Evolutionary conservation across 2,888 invertebrate genomes (phyloP), one percentile per base, ranked within the genome.

Genomic region (Parnassius smintheus): DNA sequence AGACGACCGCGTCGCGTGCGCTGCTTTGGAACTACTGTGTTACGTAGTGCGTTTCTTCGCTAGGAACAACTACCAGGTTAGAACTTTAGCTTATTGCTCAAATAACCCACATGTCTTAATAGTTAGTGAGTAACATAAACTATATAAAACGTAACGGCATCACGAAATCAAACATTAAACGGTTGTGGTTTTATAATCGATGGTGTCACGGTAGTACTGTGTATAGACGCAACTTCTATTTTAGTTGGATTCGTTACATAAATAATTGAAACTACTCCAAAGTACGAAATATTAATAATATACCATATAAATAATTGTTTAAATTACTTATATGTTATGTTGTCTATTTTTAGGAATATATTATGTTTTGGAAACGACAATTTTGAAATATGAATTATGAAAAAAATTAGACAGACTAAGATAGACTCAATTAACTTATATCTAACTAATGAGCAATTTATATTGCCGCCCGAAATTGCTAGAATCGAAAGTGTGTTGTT

Each of bases 51-150:
- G 85, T 64, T 85, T 84, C 70, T 90, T 82, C 69, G 80, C 78
- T 1, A 84, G 75, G 68, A 83, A 87, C 56, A 82, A 83, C 51
- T 90, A 83, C 66, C 78, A 85, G 76, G 90, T 88, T 71, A 70
- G 66, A 59, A 44, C 50, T 42, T 48, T 44, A 48, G 49, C 9
- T 3, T 22, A 42, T 42, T 51, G 55, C 51, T 59, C 35, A 49
- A 11, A 9, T 8, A 45, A 25, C 9, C 18, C 60, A 18, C 8
- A 48, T 59, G n/a, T 59, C 9, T 13, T 55, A 11, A 48, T 11
- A 49, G 35, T 4, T 45, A 35, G 11, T n/a, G 46, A 18, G 9
- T 42, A 41, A 57, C 7, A 8, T 48, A 44, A 55, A 56, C 41
- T 41, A 52, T 18, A 49, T 54, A 61, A 61, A 56, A 61, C 44